These are phyloP conservation scores for Drosophila nigromelanica DNA, from an alignment of 1,140 invertebrate species.

Conservation along the genomic window DNA sequence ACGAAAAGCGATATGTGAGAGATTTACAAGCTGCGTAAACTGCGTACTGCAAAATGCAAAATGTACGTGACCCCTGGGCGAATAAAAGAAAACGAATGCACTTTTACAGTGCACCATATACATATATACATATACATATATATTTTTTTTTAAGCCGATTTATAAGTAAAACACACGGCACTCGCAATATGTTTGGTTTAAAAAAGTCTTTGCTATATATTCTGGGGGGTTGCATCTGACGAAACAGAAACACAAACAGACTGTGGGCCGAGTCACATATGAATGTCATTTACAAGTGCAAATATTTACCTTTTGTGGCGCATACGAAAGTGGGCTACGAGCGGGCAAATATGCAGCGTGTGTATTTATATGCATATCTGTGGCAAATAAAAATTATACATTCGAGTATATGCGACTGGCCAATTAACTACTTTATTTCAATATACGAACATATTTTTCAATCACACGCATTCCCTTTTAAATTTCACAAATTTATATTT, in stretches of 20 bases:
- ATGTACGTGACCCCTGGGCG: constrained; percentile 46
- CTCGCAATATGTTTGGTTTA: constrained; percentile 67
- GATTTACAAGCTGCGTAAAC: constrained; percentile 61
- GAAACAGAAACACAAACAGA: constrained; percentile 14
- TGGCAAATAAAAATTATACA: constrained; percentile 17
- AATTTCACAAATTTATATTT: too few species aligned
- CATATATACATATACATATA: neutral
- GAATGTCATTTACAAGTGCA: constrained; percentile 81
- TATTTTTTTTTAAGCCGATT: constrained; percentile 74
- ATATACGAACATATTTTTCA: too few species aligned
- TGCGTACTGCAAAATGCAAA: constrained; percentile 53
- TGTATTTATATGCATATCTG: constrained; percentile 49
- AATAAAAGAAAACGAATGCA: constrained; percentile 51
- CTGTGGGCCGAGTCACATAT: constrained; percentile 40
- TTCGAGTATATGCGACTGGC: neutral
- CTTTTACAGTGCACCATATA: constrained; percentile 1
- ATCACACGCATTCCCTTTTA: too few species aligned
- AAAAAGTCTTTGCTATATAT: neutral
- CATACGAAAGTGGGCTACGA: constrained; percentile 64
- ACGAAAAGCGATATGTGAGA: constrained; percentile 42
- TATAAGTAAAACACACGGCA: constrained; percentile 73
- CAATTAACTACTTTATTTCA: constrained; percentile 1
- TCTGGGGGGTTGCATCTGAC: constrained; percentile 8
- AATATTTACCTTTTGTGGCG: constrained; percentile 71
- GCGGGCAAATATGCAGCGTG: constrained; percentile 61